Percentiles rank a stretch among this genome's conserved stretches.
Conservation (phyloP, 2,888 invertebrate species). For the Endomychus coccineus region DNA sequence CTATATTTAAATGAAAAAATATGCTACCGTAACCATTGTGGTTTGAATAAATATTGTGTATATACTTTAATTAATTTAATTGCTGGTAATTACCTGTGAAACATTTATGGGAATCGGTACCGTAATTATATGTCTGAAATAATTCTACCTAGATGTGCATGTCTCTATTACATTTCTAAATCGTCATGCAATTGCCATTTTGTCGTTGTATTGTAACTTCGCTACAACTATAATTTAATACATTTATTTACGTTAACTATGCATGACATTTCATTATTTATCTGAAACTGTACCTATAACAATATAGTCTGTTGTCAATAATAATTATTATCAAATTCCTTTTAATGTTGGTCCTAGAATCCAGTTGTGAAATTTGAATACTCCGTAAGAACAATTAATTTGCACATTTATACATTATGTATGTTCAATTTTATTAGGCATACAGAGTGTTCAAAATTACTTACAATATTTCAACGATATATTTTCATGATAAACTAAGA, state of each 20-base stretch:
- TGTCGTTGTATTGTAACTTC: constrained; percentile 25
- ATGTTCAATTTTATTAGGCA: too few relatives aligned
- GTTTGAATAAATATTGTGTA: constrained; percentile 28
- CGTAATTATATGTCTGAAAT: constrained; percentile 32
- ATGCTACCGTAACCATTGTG: constrained; percentile 28
- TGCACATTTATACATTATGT: too few relatives aligned
- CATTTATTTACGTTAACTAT: constrained; percentile 19
- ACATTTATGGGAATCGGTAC: constrained; percentile 37
- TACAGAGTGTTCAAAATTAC: too few relatives aligned
- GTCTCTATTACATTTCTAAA: constrained; percentile 32
- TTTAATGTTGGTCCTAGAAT: too few relatives aligned
- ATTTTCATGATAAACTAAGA: too few relatives aligned
- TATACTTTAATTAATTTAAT: constrained; percentile 29
- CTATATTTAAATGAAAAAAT: constrained; percentile 27
- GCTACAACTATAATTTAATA: constrained; percentile 22
- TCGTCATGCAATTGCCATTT: constrained; percentile 32
- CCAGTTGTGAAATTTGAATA: too few relatives aligned
- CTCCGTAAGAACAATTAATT: too few relatives aligned
- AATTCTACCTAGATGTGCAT: constrained; percentile 37
- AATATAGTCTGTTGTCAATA: too few relatives aligned
- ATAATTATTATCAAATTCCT: too few relatives aligned
- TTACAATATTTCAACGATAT: too few relatives aligned
- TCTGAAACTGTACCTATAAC: too few relatives aligned
- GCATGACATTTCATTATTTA: constrained; percentile 13
- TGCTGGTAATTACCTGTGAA: constrained; percentile 31